Evolutionary conservation across 2,797 vertebrate genomes (phyloP), one percentile per base, ranked within the genome.

Genomic region (Gymnothorax reevesii): DNA sequence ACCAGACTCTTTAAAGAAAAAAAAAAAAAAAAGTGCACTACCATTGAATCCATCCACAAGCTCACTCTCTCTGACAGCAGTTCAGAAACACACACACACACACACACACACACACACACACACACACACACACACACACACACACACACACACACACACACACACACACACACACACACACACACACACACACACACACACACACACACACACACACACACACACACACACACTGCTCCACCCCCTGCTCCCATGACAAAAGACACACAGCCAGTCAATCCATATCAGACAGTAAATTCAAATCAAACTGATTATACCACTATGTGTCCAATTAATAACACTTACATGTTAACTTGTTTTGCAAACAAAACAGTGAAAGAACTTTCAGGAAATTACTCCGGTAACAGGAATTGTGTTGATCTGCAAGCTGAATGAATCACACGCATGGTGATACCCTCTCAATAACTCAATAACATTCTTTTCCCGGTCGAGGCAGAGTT

Each of bases 401-500:
- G n/a, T 49, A 4, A 77, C 7, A 2, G 13, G 49, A 1, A 20
- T 15, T 77, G 73, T 15, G 6, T 4, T n/a, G 3, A 49, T 77
- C 33, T 17, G 20, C 73, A 33, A 13, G 7, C 73, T 77, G 49
- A 83, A n/a, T 83, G 52, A 3, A 27, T 22, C 33, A 10, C 22
- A 27, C 52, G 79, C 20, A 20, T 25, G n/a, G 52, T 33, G 22
- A 57, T 55, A 52, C 49, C 33, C 8, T 86, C 20, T 20, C 66
- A 60, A 86, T 15, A 15, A 42, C 33, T 42, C 33, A 42, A 42
- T 42, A 42, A 52, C 33, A 59, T 54, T 66, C 73, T 82, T 55
- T 60, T n/a, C 25, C 66, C 52, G 66, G 57, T 83, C 49, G 54
- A 83, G 71, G 83, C 60, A 57, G 60, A 54, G 80, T 33, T 86